Conservation (phyloP, 2,113 vertebrate species). For the Ginglymostoma cirratum region DNA sequence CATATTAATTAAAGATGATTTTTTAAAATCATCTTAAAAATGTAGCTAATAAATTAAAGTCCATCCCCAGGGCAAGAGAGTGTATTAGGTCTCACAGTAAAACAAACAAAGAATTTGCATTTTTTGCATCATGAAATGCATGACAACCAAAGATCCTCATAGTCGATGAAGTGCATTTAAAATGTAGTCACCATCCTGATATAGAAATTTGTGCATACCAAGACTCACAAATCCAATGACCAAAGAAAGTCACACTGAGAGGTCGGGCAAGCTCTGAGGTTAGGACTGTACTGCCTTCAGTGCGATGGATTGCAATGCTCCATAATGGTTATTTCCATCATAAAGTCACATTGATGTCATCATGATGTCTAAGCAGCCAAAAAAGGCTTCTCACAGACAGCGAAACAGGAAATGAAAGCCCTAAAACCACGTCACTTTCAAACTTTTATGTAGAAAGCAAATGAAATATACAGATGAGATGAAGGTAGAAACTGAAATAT, state of each 20-base stretch:
- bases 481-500: not conserved
- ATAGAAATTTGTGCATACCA: not conserved
- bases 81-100: not conserved
- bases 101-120: not conserved
- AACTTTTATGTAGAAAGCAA: not conserved
- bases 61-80: too few species aligned
- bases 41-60: too few species aligned
- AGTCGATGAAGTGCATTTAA: not conserved
- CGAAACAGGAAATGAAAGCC: not conserved
- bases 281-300: not conserved
- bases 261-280: not conserved
- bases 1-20: not conserved
- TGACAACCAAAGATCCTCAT: not conserved
- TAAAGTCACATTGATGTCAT: too few species aligned
- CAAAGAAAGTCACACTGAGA: not conserved
- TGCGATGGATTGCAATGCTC: not conserved
- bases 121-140: not conserved
- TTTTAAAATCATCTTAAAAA: not conserved
- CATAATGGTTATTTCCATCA: too few species aligned
- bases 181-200: not conserved
- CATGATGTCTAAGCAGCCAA: too few species aligned
- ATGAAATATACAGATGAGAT: not conserved
- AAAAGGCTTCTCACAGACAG: not conserved
- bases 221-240: not conserved
- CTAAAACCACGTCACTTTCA: not conserved